These are phyloP conservation scores for Monomorium pharaonis DNA, from an alignment of 1,140 invertebrate species.

Conservation along the genomic window DNA sequence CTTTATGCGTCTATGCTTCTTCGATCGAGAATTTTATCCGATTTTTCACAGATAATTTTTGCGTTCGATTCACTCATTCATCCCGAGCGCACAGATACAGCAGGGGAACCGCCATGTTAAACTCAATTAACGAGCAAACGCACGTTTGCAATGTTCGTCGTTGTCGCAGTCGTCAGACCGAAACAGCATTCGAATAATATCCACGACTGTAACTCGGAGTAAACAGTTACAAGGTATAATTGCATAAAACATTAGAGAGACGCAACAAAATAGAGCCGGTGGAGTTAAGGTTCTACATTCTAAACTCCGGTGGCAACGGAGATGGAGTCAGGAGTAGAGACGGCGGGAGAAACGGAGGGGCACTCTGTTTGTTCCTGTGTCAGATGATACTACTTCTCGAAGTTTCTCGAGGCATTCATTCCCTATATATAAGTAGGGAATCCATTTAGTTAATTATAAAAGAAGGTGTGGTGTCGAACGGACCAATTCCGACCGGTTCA, in stretches of 20 bases:
- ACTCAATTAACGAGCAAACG: constrained; percentile 41
- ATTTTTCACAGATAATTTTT: constrained; percentile 25
- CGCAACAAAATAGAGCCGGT: constrained; percentile 31
- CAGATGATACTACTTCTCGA: neutral
- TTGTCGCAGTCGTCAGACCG: constrained; percentile 14
- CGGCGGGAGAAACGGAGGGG: neutral
- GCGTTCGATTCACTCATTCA: neutral
- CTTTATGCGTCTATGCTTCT: neutral
- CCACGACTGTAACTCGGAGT: constrained; percentile 40
- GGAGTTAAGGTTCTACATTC: constrained; percentile 40
- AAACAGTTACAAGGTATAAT: constrained; percentile 55
- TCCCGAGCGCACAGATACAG: neutral
- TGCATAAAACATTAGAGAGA: constrained; percentile 54
- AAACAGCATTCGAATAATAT: constrained; percentile 31
- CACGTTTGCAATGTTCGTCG: neutral
- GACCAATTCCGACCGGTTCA: constrained; percentile 82
- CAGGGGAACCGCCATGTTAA: neutral
- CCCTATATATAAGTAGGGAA: constrained; percentile 55
- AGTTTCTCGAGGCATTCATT: constrained; percentile 21
- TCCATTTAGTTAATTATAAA: constrained; percentile 78
- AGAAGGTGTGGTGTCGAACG: constrained; percentile 82
- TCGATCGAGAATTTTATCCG: neutral
- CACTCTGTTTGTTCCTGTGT: neutral
- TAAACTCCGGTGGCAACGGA: neutral
- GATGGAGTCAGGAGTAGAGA: neutral